phyloP scores from a whole-genome alignment of 2,113 vertebrate species.

The Lota lota region DNA sequence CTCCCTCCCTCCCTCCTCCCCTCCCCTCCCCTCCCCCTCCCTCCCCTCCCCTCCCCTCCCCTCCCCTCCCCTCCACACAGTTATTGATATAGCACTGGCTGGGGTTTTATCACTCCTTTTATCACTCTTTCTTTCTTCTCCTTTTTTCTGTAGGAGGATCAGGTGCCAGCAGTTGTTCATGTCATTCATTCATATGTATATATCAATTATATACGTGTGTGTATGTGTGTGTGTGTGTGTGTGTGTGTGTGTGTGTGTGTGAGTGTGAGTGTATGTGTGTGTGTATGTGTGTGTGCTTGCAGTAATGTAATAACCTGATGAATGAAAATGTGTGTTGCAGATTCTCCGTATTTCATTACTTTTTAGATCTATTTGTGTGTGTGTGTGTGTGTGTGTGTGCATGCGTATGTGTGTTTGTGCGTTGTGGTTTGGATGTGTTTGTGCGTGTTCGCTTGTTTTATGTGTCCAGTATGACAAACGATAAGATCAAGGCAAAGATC shows the following conservation, averaged over 20 bases:
- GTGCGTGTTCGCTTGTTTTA: constrained; percentile 10
- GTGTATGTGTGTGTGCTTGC: not conserved
- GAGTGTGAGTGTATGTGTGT: not conserved
- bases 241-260: not conserved
- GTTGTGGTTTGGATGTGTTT: not conserved
- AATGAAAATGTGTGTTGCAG: no score
- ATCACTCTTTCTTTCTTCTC: constrained; percentile 16
- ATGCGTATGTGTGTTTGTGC: constrained; percentile 2
- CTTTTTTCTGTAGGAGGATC: constrained; percentile 30
- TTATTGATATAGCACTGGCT: constrained; percentile 42
- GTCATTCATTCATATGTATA: constrained; percentile 34
- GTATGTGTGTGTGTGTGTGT: not conserved
- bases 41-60: constrained; percentile 35
- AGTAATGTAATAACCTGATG: not conserved
- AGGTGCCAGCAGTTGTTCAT: constrained; percentile 61
- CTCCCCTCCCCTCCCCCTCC: constrained; percentile 17
- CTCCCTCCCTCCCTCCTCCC: no score
- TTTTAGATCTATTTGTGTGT: no score
- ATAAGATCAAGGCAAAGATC: constrained; percentile 65
- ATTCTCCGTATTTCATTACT: not conserved
- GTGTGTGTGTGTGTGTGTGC: no score
- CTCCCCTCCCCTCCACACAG: constrained; percentile 34
- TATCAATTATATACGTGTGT: not conserved
- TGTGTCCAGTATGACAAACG: not conserved
- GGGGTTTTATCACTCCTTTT: constrained; percentile 45